These are phyloP conservation scores for Polydrusus tereticollis DNA, from an alignment of 2,888 invertebrate species.

Conservation along the genomic window DNA sequence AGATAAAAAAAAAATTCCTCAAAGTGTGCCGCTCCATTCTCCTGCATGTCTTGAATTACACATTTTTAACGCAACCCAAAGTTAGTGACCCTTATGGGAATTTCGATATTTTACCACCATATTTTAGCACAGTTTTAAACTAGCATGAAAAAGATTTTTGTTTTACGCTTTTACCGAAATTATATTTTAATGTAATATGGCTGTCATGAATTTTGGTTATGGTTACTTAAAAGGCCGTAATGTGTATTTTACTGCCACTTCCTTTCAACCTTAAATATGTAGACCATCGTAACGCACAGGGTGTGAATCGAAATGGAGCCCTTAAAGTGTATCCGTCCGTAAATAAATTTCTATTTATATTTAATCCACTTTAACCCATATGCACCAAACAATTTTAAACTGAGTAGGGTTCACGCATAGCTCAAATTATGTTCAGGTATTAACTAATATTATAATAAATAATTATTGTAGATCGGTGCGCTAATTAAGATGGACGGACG, in stretches of 20 bases:
- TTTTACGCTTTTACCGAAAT: constrained; percentile 43
- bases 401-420: too few relatives aligned
- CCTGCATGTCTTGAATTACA: neutral
- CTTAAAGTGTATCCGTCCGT: constrained; percentile 6
- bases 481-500: too few relatives aligned
- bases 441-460: too few relatives aligned
- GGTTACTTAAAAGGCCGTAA: constrained; percentile 48
- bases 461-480: too few relatives aligned
- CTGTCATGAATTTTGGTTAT: constrained; percentile 48
- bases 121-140: neutral
- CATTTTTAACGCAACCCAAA: neutral
- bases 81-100: neutral
- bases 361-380: constrained; percentile 31
- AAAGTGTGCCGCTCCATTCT: too few relatives aligned
- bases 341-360: constrained; percentile 28
- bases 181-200: constrained; percentile 49
- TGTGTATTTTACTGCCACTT: constrained; percentile 46
- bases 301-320: constrained; percentile 36
- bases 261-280: constrained; percentile 49
- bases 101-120: neutral
- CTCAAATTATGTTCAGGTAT: too few relatives aligned
- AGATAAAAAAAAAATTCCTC: too few relatives aligned
- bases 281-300: constrained; percentile 44
- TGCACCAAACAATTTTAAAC: neutral
- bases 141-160: constrained; percentile 15